Conservation (phyloP, 2,888 invertebrate species). For the Zeuzera pyrina region DNA sequence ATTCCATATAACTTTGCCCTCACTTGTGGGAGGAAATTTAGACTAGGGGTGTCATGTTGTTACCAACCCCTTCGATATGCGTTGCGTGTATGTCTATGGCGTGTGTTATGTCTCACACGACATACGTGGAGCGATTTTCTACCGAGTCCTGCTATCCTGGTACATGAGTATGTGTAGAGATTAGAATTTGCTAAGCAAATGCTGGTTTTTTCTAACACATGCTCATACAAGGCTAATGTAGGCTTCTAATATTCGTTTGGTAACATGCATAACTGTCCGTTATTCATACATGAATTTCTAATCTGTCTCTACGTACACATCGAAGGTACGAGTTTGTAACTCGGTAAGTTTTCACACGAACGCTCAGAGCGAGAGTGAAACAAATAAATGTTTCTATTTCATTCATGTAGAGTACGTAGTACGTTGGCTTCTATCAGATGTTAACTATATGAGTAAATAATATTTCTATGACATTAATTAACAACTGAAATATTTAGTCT, state of each 20-base stretch:
- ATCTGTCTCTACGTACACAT: constrained; percentile 3
- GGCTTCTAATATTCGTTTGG: constrained; percentile 29
- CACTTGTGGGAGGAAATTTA: constrained; percentile 36
- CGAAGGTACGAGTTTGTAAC: neutral
- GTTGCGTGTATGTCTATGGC: constrained; percentile 59
- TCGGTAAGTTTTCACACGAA: constrained; percentile 13
- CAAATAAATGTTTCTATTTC: constrained; percentile 9
- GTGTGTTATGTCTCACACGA: constrained; percentile 51
- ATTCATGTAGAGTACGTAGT: too few species aligned
- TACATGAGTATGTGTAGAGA: constrained; percentile 70
- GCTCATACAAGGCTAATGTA: constrained; percentile 31
- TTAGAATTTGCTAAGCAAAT: constrained; percentile 72
- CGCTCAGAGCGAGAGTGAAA: constrained; percentile 17
- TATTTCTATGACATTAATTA: too few species aligned
- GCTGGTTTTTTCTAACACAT: constrained; percentile 61
- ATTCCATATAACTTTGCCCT: constrained; percentile 17
- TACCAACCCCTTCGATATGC: constrained; percentile 56
- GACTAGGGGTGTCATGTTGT: constrained; percentile 48
- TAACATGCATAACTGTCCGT: neutral
- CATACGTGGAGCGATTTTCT: constrained; percentile 55
- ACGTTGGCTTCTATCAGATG: too few species aligned
- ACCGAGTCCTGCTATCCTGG: constrained; percentile 47
- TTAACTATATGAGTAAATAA: too few species aligned
- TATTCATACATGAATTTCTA: constrained; percentile 13
- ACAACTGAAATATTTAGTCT: too few species aligned